Evolutionary conservation across 2,888 invertebrate genomes (phyloP).

Genomic region (Amphipoea oculea): DNA sequence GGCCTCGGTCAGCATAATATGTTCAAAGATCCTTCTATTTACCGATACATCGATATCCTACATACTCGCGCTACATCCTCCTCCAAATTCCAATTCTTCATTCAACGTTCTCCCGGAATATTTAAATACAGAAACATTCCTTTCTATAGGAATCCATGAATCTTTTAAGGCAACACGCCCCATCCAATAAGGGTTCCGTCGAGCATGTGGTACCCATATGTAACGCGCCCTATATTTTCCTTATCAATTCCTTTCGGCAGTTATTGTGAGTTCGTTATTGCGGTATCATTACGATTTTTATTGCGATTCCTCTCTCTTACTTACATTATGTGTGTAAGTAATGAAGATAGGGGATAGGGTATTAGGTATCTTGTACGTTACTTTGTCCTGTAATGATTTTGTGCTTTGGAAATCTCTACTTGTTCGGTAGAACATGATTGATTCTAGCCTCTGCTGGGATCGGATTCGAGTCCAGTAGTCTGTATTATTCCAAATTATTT

Average conservation of each 20-base stretch:
- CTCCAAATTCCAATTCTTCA: conserved; percentile 50
- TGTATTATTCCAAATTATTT: neutral
- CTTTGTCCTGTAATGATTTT: conserved; percentile 3
- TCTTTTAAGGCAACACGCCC: conserved; percentile 68
- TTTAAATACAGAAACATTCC: conserved; percentile 68
- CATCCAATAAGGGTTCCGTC: conserved; percentile 66
- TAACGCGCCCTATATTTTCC: conserved; percentile 69
- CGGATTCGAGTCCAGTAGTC: neutral
- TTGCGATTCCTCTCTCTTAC: conserved; percentile 64
- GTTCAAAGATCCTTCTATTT: neutral
- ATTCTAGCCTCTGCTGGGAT: neutral
- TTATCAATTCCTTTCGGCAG: conserved; percentile 70
- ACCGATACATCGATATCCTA: conserved; percentile 15
- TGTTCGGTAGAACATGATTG: neutral
- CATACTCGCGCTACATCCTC: conserved; percentile 17
- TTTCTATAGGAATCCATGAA: conserved; percentile 65
- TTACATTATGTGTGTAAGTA: conserved; percentile 63
- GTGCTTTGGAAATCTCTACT: neutral
- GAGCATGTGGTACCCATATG: conserved; percentile 67
- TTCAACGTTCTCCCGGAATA: conserved; percentile 55
- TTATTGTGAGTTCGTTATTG: conserved; percentile 71
- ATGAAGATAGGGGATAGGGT: conserved; percentile 52
- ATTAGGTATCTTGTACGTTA: conserved; percentile 30
- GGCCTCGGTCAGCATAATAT: conserved; percentile 6
- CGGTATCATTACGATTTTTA: conserved; percentile 70